A percentile compares a stretch with the other conserved stretches of the same genome.
Evolutionary conservation across 2,888 invertebrate species (phyloP).

Genomic region (Drosophila subquinaria): DNA sequence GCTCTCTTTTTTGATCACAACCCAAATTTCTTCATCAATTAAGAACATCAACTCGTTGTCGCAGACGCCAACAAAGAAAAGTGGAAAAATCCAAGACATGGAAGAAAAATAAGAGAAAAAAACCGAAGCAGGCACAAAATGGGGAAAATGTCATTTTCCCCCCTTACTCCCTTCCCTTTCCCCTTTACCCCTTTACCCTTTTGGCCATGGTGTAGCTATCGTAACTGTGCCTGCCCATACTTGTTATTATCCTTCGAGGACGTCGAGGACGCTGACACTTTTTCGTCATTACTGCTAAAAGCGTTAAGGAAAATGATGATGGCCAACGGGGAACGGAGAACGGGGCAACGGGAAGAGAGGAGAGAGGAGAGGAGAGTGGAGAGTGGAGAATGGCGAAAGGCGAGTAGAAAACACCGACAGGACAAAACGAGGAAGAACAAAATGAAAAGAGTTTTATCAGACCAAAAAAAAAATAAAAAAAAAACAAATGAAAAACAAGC

Average conservation of each 20-base stretch:
- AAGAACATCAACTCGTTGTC: slow-evolving; percentile 78
- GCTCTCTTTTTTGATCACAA: slow-evolving; percentile 57
- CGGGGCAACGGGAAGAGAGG: background rate
- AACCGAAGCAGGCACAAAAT: slow-evolving; percentile 37
- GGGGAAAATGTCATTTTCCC: slow-evolving; percentile 50
- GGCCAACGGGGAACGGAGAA: background rate
- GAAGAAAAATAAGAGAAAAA: slow-evolving; percentile 38
- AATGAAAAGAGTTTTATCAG: slow-evolving; percentile 77
- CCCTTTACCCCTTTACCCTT: background rate
- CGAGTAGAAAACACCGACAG: slow-evolving; percentile 3
- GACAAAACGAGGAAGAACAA: slow-evolving; percentile 49
- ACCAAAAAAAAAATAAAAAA: slow-evolving; percentile 46
- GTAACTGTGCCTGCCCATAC: slow-evolving; percentile 73
- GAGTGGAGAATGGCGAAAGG: slow-evolving; percentile 10
- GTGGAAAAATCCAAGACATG: slow-evolving; percentile 40
- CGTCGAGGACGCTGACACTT: slow-evolving; percentile 83
- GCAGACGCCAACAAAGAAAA: slow-evolving; percentile 52
- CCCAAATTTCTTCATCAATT: slow-evolving; percentile 82
- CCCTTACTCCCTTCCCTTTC: background rate
- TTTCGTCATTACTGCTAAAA: slow-evolving; percentile 84
- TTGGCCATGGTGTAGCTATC: slow-evolving; percentile 2
- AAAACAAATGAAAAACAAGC: slow-evolving; percentile 3
- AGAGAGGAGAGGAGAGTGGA: slow-evolving; percentile 5
- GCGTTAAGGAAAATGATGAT: slow-evolving; percentile 63
- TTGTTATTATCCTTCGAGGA: slow-evolving; percentile 77